A percentile compares a stretch with the other conserved stretches of the same genome.
These are phyloP conservation scores for Poeciliopsis turneri DNA, from an alignment of 2,797 vertebrate genomes.

Conservation along the genomic window DNA sequence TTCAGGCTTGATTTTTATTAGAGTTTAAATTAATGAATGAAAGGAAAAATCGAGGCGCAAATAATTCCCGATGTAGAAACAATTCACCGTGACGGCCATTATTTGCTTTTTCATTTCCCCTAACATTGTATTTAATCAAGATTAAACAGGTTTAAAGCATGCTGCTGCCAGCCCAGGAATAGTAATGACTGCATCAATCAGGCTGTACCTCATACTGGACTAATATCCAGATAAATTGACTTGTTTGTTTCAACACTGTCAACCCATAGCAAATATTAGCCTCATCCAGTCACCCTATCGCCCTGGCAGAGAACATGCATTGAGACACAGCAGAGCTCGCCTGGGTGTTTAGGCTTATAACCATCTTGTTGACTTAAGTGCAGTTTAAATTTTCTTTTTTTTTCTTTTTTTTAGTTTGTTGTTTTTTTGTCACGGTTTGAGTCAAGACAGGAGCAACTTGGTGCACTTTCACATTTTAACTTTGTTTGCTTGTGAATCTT, in stretches of 20 bases:
- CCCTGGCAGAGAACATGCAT: slow-evolving; percentile 28
- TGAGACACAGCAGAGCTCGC: slow-evolving; percentile 28
- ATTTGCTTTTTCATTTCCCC: slow-evolving; percentile 41
- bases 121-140: slow-evolving; percentile 61
- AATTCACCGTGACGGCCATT: slow-evolving; percentile 34
- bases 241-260: slow-evolving; percentile 62
- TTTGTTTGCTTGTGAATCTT: slow-evolving; percentile 58
- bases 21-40: background rate
- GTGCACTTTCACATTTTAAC: slow-evolving; percentile 56
- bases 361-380: slow-evolving; percentile 59
- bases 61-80: slow-evolving; percentile 5
- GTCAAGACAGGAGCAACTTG: slow-evolving; percentile 41
- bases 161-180: slow-evolving; percentile 35
- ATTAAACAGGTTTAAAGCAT: slow-evolving; percentile 59
- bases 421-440: slow-evolving; percentile 4
- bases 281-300: slow-evolving; percentile 28
- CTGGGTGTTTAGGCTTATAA: slow-evolving; percentile 36
- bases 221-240: slow-evolving; percentile 65
- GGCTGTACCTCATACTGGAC: slow-evolving; percentile 51
- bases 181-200: slow-evolving; percentile 72
- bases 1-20: background rate
- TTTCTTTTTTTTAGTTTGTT: background rate
- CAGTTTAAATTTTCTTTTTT: slow-evolving; percentile 54
- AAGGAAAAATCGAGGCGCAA: background rate
- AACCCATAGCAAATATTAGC: slow-evolving; percentile 41